Percentiles rank a stretch among this genome's conserved stretches.
Evolutionary conservation across 2,113 vertebrate genomes (phyloP).

Genomic region (Anser cygnoides): DNA sequence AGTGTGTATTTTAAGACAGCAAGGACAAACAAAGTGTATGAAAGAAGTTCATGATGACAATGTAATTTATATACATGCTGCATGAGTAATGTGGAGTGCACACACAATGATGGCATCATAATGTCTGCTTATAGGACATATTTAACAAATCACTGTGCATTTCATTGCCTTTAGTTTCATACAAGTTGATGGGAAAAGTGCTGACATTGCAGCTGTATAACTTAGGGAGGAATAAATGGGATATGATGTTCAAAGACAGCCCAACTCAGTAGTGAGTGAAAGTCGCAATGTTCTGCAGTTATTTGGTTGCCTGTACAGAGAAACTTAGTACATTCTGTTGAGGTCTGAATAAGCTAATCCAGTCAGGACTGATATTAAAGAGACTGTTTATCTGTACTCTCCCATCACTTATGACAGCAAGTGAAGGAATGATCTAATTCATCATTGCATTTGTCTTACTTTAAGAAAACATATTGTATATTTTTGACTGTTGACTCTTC

Average conservation of each 20-base stretch:
- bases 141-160: not conserved
- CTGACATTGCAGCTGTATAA: not conserved
- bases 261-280: not conserved
- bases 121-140: slow-evolving; percentile 13
- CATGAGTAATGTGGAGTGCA: not conserved
- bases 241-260: not conserved
- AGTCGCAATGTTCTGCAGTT: not conserved
- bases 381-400: not conserved
- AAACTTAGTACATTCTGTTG: not conserved
- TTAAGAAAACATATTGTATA: not conserved
- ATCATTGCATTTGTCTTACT: not conserved
- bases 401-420: not conserved
- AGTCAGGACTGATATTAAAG: not conserved
- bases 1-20: not conserved
- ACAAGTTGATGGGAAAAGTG: not conserved
- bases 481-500: not conserved
- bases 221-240: not conserved
- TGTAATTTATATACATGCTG: slow-evolving; percentile 55
- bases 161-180: not conserved
- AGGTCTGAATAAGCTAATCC: not conserved
- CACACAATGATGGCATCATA: not conserved
- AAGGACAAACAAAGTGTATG: slow-evolving; percentile 36
- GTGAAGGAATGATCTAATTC: not conserved
- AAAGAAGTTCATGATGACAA: slow-evolving; percentile 10
- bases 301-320: not conserved